Evolutionary conservation across 2,888 invertebrate species (phyloP).

Genomic region (Erpobdella octoculata): DNA sequence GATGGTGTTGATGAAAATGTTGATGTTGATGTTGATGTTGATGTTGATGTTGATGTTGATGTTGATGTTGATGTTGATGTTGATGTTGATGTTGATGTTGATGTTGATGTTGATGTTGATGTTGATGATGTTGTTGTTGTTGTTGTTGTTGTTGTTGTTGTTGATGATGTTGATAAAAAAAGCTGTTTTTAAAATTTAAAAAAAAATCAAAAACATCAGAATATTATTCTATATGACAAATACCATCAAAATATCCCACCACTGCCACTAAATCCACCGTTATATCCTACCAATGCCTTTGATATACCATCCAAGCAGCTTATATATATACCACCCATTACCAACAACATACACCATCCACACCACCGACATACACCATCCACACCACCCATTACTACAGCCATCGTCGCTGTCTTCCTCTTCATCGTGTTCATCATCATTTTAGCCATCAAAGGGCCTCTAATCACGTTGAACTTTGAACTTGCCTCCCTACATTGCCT

Average conservation of each 20-base stretch:
- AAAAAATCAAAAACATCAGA: constrained; percentile 4
- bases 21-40: background rate
- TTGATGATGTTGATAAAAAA: background rate
- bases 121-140: background rate
- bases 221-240: too few species aligned
- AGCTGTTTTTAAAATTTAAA: background rate
- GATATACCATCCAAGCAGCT: too few species aligned
- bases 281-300: too few species aligned
- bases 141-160: background rate
- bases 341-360: too few species aligned
- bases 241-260: too few species aligned
- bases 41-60: background rate
- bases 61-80: background rate
- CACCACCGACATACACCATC: too few species aligned
- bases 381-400: background rate
- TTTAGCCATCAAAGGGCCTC: background rate
- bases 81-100: background rate
- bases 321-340: too few species aligned
- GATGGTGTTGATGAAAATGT: background rate
- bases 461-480: constrained; percentile 5
- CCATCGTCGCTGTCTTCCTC: background rate
- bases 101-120: constrained; percentile 7
- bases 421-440: background rate
- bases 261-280: too few species aligned
- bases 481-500: background rate